Evolutionary conservation across 2,797 vertebrate genomes (phyloP).

Genomic region (Phaenicophaeus curvirostris): DNA sequence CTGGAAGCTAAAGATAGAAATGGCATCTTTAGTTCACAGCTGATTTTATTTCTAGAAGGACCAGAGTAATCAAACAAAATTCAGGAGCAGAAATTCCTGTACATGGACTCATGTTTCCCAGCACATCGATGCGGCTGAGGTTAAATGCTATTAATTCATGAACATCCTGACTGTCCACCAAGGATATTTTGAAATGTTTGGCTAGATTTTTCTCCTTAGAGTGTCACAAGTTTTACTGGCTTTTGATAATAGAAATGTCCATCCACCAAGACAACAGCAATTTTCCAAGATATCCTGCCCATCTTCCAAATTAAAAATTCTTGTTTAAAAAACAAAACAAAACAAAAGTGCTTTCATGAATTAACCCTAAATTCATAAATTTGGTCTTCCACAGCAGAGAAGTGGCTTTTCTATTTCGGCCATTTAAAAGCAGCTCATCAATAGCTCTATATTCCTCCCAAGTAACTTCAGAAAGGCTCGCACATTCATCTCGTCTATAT

Average conservation of each 20-base stretch:
- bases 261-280: background rate
- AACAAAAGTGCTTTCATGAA: background rate
- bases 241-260: background rate
- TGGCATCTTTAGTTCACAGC: background rate
- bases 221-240: background rate
- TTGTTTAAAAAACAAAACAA: background rate
- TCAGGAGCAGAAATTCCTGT: background rate
- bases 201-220: background rate
- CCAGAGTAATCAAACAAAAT: background rate
- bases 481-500: too few species aligned
- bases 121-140: background rate
- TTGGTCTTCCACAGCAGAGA: background rate
- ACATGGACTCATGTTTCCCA: background rate
- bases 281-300: background rate
- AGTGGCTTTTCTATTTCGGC: background rate
- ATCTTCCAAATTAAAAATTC: background rate
- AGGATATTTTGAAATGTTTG: background rate
- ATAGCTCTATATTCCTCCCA: background rate
- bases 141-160: background rate
- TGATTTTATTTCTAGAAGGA: background rate
- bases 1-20: conserved; percentile 14
- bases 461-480: background rate
- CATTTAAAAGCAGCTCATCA: background rate
- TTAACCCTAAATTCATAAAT: background rate
- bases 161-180: background rate